phyloP scores from a whole-genome alignment of 1,140 invertebrate genomes.

The Venturia canescens region DNA sequence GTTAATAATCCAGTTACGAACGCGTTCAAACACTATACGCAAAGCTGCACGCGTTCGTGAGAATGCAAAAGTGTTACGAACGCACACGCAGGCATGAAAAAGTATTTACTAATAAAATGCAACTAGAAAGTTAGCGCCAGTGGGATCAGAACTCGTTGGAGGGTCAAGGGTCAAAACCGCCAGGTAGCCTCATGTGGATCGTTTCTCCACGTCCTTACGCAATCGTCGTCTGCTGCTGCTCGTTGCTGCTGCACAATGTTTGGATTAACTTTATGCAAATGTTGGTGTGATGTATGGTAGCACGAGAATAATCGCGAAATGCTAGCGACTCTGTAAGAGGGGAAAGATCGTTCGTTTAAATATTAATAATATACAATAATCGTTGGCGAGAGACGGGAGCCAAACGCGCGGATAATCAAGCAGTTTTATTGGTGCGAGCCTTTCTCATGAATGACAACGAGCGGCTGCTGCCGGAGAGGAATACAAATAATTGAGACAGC shows the following conservation, averaged over 20 bases:
- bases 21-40: neutral
- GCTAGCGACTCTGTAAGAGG: neutral
- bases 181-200: slow-evolving; percentile 13
- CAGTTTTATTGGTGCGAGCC: too few relatives aligned
- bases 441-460: too few relatives aligned
- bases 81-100: neutral
- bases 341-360: neutral
- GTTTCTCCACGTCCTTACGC: slow-evolving; percentile 7
- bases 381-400: too few relatives aligned
- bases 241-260: neutral
- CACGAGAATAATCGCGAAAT: neutral
- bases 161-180: slow-evolving; percentile 67
- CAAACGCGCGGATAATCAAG: too few relatives aligned
- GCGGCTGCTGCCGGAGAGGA: too few relatives aligned
- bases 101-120: slow-evolving; percentile 55
- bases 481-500: too few relatives aligned
- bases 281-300: neutral
- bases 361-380: too few relatives aligned
- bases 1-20: slow-evolving; percentile 45
- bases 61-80: neutral
- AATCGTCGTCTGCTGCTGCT: neutral
- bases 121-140: slow-evolving; percentile 64
- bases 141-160: slow-evolving; percentile 47
- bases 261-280: neutral
- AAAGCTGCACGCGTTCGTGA: neutral